These are phyloP conservation scores for Hermatobates lingyangjiaoensis DNA, from an alignment of 1,140 invertebrate species.

Conservation along the genomic window DNA sequence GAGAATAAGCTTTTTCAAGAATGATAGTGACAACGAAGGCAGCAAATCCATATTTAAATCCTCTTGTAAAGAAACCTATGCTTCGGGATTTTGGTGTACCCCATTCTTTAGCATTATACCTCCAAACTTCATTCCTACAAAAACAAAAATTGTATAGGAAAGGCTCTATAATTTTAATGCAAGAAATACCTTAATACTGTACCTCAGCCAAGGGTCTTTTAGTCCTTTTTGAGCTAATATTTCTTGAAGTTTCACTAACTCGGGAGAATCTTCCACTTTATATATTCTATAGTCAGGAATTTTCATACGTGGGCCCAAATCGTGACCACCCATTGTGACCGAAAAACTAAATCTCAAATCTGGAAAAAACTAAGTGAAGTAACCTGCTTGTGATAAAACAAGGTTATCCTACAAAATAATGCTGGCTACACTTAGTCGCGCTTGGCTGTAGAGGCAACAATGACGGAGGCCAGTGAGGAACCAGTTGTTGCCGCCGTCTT, in stretches of 20 bases:
- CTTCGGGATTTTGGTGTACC: constrained; percentile 23
- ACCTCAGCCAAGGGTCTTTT: constrained; percentile 68
- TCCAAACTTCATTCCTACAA: constrained; percentile 61
- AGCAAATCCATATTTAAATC: constrained; percentile 38
- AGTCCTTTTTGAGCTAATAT: constrained; percentile 45
- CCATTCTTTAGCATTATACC: constrained; percentile 34
- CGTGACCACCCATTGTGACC: no score
- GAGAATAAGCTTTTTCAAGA: constrained; percentile 25
- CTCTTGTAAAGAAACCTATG: constrained; percentile 29
- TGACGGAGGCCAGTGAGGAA: no score
- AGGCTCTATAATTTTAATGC: no score
- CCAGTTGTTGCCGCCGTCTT: no score
- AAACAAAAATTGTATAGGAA: no score
- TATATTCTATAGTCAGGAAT: constrained; percentile 50
- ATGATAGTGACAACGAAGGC: constrained; percentile 41
- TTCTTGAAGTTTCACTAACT: constrained; percentile 37
- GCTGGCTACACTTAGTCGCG: no score
- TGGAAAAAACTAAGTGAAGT: no score
- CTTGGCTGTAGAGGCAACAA: no score
- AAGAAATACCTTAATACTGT: no score
- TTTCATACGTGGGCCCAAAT: constrained; percentile 27
- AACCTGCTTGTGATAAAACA: no score
- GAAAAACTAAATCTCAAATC: no score
- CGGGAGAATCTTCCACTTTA: constrained; percentile 44
- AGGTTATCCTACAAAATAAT: no score